Percentiles rank a stretch among this genome's conserved stretches.
Conservation (phyloP, 2,113 vertebrate genomes). For the Beaufortia kweichowensis region DNA sequence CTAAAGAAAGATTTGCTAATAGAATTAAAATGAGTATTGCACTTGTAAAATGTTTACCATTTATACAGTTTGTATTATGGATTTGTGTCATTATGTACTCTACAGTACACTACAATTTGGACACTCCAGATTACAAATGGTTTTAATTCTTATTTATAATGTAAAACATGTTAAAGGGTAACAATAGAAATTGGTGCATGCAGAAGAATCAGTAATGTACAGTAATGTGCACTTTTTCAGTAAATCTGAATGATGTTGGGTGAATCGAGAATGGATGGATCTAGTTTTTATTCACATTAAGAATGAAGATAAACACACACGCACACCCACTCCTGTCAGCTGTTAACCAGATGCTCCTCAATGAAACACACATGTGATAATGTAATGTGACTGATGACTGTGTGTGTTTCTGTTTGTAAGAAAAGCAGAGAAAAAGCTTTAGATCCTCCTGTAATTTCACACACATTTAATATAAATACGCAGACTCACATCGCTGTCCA, state of each 20-base stretch:
- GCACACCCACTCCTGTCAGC: conserved; percentile 14
- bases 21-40: no score
- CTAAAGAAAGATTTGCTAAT: no score
- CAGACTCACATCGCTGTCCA: background rate
- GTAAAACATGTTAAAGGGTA: no score
- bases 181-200: no score
- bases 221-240: background rate
- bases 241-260: background rate
- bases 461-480: conserved; percentile 46
- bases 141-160: no score
- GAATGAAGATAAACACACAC: conserved; percentile 3
- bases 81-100: no score
- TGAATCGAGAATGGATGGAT: background rate
- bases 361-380: conserved; percentile 22
- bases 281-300: conserved; percentile 30
- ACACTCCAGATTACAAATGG: no score
- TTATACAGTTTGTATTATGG: no score
- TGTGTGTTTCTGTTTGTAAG: background rate
- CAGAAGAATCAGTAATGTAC: background rate
- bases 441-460: conserved; percentile 46
- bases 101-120: no score
- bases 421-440: conserved; percentile 29
- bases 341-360: conserved; percentile 24
- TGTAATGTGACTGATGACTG: background rate
- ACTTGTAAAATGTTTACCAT: no score